These are phyloP conservation scores for Turritopsis rubra DNA, from an alignment of 30 jellyfish, hydroid and myxozoan genomes.

Conservation along the genomic window DNA sequence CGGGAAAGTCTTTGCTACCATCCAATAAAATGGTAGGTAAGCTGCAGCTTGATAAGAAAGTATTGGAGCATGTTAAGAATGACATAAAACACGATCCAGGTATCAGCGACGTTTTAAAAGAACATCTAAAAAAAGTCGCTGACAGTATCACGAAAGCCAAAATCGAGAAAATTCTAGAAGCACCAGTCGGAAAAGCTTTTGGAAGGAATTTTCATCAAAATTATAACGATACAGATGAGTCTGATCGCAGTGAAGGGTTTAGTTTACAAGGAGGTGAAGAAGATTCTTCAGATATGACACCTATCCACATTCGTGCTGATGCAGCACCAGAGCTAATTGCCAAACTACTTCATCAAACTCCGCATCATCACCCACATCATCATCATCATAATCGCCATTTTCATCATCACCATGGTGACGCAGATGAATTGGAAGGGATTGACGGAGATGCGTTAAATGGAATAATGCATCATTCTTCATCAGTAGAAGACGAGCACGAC, in stretches of 20 bases:
- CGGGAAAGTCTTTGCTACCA: not conserved
- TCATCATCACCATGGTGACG: constrained; percentile 7
- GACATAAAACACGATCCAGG: constrained; percentile 15
- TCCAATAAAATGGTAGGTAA: not conserved
- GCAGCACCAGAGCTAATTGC: not conserved
- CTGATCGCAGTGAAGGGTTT: not conserved
- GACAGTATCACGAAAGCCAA: constrained; percentile 4
- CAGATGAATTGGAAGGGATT: not conserved
- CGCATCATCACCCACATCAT: not conserved
- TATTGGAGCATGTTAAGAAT: not conserved
- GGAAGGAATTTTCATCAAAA: constrained; percentile 5
- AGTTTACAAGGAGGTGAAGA: not conserved
- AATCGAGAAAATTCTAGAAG: not conserved
- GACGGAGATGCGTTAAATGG: not conserved
- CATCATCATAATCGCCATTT: not conserved
- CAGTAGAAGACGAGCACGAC: not conserved
- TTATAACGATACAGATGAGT: not conserved
- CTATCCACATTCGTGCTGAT: not conserved
- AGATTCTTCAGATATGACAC: not conserved
- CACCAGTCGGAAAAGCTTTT: not conserved
- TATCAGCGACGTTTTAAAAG: not conserved
- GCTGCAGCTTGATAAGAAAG: constrained; percentile 1
- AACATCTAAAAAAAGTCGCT: constrained; percentile 2
- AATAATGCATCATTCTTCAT: not conserved
- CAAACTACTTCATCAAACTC: constrained; percentile 2